These are phyloP conservation scores for Melieria picta DNA, from an alignment of 2,888 invertebrate genomes.

Conservation along the genomic window DNA sequence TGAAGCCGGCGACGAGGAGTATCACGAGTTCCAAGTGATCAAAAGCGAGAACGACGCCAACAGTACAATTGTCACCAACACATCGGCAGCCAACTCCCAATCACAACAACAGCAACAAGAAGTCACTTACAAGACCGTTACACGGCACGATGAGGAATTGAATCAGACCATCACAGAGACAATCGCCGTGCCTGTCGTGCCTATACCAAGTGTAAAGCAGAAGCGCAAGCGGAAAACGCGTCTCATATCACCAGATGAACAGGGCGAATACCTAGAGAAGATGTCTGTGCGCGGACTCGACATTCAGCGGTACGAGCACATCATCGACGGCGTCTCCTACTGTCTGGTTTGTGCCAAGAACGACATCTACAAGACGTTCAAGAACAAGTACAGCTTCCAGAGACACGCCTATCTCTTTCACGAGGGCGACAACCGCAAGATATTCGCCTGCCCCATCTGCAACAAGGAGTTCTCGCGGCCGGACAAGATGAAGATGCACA, in stretches of 20 bases:
- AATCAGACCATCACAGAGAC: slow-evolving; percentile 46
- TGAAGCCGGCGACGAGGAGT: slow-evolving; percentile 50
- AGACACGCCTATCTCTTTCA: slow-evolving; percentile 63
- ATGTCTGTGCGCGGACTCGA: slow-evolving; percentile 64
- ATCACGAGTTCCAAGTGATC: slow-evolving; percentile 57
- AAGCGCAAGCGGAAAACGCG: slow-evolving; percentile 63
- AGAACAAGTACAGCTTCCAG: slow-evolving; percentile 64
- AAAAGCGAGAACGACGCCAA: slow-evolving; percentile 46
- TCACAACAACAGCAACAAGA: neutral
- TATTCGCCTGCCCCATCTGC: slow-evolving; percentile 63
- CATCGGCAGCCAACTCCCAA: slow-evolving; percentile 6
- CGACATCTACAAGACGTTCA: slow-evolving; percentile 63
- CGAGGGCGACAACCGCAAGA: slow-evolving; percentile 63
- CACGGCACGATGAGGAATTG: slow-evolving; percentile 36
- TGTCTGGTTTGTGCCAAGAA: slow-evolving; percentile 64
- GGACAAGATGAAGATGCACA: slow-evolving; percentile 65
- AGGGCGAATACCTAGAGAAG: slow-evolving; percentile 63
- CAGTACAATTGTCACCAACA: neutral
- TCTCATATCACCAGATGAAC: slow-evolving; percentile 60
- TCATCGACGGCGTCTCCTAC: slow-evolving; percentile 62
- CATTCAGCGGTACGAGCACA: slow-evolving; percentile 63
- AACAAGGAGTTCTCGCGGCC: slow-evolving; percentile 64
- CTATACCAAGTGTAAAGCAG: slow-evolving; percentile 50
- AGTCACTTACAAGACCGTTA: slow-evolving; percentile 51
- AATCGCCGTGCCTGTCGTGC: slow-evolving; percentile 34